Conservation (phyloP, 2,888 invertebrate genomes). For the Apodemia mormo region DNA sequence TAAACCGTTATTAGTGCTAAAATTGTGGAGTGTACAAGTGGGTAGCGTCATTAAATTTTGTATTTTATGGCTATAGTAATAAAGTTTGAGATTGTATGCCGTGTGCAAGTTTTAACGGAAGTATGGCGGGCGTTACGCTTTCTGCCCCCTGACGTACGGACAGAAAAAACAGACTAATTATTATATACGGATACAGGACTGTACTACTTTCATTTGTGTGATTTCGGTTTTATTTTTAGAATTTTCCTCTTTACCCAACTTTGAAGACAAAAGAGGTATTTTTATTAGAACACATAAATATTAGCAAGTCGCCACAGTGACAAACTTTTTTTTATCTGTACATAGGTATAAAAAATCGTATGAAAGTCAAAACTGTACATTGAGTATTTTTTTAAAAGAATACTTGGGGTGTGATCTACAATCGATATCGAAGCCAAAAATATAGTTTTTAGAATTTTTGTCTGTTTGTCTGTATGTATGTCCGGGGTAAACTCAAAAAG, state of each 20-base stretch:
- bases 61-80: slow-evolving; percentile 23
- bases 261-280: too few relatives aligned
- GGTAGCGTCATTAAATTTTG: slow-evolving; percentile 21
- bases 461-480: too few relatives aligned
- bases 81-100: slow-evolving; percentile 26
- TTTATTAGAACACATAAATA: too few relatives aligned
- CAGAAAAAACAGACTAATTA: slow-evolving; percentile 52
- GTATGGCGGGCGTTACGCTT: slow-evolving; percentile 59
- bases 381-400: too few relatives aligned
- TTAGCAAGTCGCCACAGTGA: too few relatives aligned
- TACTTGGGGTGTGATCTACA: too few relatives aligned
- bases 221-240: slow-evolving; percentile 41
- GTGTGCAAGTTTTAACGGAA: slow-evolving; percentile 41
- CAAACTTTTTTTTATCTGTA: too few relatives aligned
- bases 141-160: slow-evolving; percentile 57
- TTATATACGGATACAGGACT: slow-evolving; percentile 51
- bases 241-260: slow-evolving; percentile 3
- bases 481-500: too few relatives aligned
- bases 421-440: too few relatives aligned
- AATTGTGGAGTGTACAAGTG: slow-evolving; percentile 34
- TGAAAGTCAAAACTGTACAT: too few relatives aligned
- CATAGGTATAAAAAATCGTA: too few relatives aligned
- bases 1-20: slow-evolving; percentile 26
- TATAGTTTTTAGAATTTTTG: too few relatives aligned
- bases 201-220: slow-evolving; percentile 52